Base-by-base conservation (phyloP, 92 coral and sea anemone species). In the Porites cylindrica region DNA sequence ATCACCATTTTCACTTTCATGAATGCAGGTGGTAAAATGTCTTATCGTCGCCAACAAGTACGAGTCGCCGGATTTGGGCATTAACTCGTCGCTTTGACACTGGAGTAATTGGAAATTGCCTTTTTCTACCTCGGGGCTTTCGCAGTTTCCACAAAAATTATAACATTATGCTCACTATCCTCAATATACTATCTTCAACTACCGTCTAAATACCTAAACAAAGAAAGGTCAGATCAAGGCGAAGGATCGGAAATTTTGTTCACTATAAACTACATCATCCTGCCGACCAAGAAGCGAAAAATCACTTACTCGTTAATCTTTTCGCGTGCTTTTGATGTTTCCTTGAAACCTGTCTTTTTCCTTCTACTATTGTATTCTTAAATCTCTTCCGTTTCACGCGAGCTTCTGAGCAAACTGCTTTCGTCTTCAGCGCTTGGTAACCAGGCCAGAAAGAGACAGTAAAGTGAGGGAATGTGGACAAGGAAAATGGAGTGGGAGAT, bases 251-350 rank as follows among this genome's bases (percentile, higher is more conserved):
- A 61, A 64, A 65, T 78, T 64, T 64, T 65, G 73, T 65, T 78
- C 72, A 47, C 82, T 64, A 78, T 52, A 52, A 52, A 78, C 73
- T 78, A 78, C 73, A 19, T 78, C 82, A 65, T 78, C 60, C 72
- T 78, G 18, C 5, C 72, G 60, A 43, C 1, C 72, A 13, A 78
- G 14, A 78, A 78, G 72, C 47, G 62, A 78, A 78, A 78, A 78
- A 32, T 83, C 87, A 83, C 87, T 83, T 76, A 85, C 83, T 85
- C 68, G 89, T 16, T 85, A 66, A 74, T 51, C 72, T 77, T 77
- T 77, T 64, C 83, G 32, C 80, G 21, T 54, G 80, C 87, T 83
- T 83, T 72, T 71, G 80, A 72, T 29, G 73, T 58, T 38, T 70
- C 80, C 87, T 51, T 38, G 87, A 72, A 83, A 83, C 19, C 80